Base-by-base conservation (phyloP, 37 sponge, comb jelly and placozoan species). In the Agelas oroides region DNA sequence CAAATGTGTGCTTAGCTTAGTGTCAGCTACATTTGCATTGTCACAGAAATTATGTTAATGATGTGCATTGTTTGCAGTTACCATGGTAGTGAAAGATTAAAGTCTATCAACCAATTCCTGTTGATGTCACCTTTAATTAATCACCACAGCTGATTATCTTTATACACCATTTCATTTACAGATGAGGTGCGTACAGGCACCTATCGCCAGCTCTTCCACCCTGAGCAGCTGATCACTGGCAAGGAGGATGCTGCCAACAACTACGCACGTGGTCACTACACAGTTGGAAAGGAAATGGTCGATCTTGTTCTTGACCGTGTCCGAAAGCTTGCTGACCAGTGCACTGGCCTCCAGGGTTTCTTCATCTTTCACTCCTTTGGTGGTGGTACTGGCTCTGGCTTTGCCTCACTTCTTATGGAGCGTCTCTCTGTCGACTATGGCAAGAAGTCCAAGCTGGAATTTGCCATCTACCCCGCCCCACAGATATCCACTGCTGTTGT, bases 371-470 rank as follows among this genome's bases (percentile, higher is more conserved):
- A 91, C 63, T 96, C 97, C 34, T 96, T 96, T 71, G 97, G 97
- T 53, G 97, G 97, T 52, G 97, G 97, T 27, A 96, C 97, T 72
- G 97, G 97, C 23, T 96, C 97, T 69, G 97, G 97, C 15, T 96
- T 96, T 78, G 77, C 94, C 52, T 96, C 97, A 53, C 89, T 96
- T 18, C 92, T 96, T 32, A 90, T 96, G 92, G 94, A 96, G 72
- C 88, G 94, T 18, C 94, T 96, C 52, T 93, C 94, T 55, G 87
- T 91, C n/a, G 97, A 96, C 81, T 96, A 96, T 78, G 92, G 92
- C 34, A 96, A 96, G 89, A 96, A 96, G 67, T 88, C 92, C 56
- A 96, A 96, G 72, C 89, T 96, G 36, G 94, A 96, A 78, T 96
- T 96, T 65, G 71, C 94, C 65, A 79, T 96, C 80, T 96, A 93